A percentile compares a stretch with the other conserved stretches of the same genome.
phyloP scores from a whole-genome alignment of 2,888 invertebrate species.

The Nomada fucata region DNA sequence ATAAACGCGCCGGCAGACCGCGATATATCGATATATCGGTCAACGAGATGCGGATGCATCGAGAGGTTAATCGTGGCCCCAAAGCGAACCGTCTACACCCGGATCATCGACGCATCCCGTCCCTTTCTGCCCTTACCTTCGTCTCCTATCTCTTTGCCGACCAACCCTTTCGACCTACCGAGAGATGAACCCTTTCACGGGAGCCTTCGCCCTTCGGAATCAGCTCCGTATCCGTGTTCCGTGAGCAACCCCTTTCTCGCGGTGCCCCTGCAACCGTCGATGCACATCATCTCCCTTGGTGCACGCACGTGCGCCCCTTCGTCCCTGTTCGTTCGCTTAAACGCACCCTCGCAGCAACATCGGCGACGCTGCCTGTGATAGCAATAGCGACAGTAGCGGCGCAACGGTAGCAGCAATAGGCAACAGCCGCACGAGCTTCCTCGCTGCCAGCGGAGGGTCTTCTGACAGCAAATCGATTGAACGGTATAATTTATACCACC shows the following conservation, averaged over 20 bases:
- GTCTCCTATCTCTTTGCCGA: not conserved
- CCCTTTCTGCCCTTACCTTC: not conserved
- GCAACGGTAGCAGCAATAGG: slow-evolving; percentile 62
- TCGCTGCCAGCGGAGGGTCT: slow-evolving; percentile 80
- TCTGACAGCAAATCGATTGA: slow-evolving; percentile 84
- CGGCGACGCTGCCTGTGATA: slow-evolving; percentile 51
- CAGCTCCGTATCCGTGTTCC: slow-evolving; percentile 62
- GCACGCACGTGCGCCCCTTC: slow-evolving; percentile 64
- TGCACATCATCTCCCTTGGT: slow-evolving; percentile 66
- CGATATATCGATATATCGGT: slow-evolving; percentile 62
- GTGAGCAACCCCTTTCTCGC: slow-evolving; percentile 61
- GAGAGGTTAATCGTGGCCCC: slow-evolving; percentile 55
- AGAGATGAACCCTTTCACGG: slow-evolving; percentile 62
- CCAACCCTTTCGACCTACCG: slow-evolving; percentile 37
- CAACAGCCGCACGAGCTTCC: slow-evolving; percentile 67
- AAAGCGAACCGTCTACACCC: slow-evolving; percentile 38
- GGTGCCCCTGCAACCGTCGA: slow-evolving; percentile 53
- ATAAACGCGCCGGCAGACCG: slow-evolving; percentile 17
- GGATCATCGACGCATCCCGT: slow-evolving; percentile 40
- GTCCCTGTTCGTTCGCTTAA: slow-evolving; percentile 61
- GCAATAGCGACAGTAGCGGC: slow-evolving; percentile 65
- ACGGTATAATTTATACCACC: slow-evolving; percentile 84
- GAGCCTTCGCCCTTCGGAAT: slow-evolving; percentile 65
- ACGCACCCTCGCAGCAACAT: slow-evolving; percentile 61
- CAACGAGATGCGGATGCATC: slow-evolving; percentile 54